Evolutionary conservation across 2,888 invertebrate species (phyloP).

Genomic region (Sinelater perroti): DNA sequence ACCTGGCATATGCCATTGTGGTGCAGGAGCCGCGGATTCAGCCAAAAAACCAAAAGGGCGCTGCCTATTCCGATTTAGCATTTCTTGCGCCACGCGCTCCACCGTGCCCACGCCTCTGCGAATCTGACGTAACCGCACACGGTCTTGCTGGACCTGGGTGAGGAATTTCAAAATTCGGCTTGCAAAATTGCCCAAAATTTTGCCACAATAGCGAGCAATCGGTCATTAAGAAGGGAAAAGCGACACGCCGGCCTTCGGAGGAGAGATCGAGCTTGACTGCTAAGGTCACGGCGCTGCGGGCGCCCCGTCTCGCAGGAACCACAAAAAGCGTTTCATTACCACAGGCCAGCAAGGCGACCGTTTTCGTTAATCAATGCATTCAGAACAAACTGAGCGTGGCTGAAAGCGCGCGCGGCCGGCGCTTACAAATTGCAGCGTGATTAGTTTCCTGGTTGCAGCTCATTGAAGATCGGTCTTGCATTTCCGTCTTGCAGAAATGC

Average conservation of each 20-base stretch:
- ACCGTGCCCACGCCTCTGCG: not conserved
- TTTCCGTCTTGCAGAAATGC: no score
- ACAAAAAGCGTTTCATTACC: conserved; percentile 14
- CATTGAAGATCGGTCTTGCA: no score
- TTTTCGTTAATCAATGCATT: conserved; percentile 9
- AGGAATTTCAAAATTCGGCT: conserved; percentile 13
- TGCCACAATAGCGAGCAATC: no score
- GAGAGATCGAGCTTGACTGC: conserved; percentile 2
- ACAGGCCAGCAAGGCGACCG: conserved; percentile 1
- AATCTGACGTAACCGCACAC: not conserved
- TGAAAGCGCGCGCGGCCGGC: conserved; percentile 1
- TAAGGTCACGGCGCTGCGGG: conserved; percentile 11
- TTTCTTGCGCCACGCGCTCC: not conserved
- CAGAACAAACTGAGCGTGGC: not conserved
- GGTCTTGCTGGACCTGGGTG: conserved; percentile 3
- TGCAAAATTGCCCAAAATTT: no score
- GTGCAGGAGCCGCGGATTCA: not conserved
- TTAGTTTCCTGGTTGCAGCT: no score
- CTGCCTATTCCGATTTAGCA: not conserved
- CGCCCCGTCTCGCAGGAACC: conserved; percentile 10
- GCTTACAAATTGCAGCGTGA: conserved; percentile 8
- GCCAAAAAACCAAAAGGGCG: no score
- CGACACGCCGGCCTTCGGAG: conserved; percentile 8
- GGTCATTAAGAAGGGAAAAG: not conserved
- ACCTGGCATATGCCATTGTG: not conserved